phyloP scores from a whole-genome alignment of 2,113 vertebrate species.

The Cettia cetti region DNA sequence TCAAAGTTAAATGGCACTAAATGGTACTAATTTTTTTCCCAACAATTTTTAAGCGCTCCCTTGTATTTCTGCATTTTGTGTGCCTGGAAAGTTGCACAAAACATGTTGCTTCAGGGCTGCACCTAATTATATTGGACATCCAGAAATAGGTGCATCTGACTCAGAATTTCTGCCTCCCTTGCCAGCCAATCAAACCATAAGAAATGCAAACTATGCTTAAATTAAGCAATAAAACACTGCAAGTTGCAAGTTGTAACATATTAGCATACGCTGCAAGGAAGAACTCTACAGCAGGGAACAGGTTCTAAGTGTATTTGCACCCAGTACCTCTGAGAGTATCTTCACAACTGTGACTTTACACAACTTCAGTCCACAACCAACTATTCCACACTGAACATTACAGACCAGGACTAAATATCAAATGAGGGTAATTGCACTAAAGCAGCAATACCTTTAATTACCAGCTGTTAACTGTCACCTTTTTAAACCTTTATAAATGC shows the following conservation, averaged over 20 bases:
- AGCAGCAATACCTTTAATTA: neutral
- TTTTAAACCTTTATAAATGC: neutral
- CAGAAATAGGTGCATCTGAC: slow-evolving; percentile 65
- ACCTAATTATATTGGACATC: slow-evolving; percentile 15
- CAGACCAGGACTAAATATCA: neutral
- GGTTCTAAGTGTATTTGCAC: neutral
- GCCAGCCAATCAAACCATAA: slow-evolving; percentile 56
- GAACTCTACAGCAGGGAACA: neutral
- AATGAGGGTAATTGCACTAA: neutral
- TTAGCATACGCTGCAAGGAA: neutral
- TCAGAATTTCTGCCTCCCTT: slow-evolving; percentile 60
- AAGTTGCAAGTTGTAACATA: slow-evolving; percentile 23
- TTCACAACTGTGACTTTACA: neutral
- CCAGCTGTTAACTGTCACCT: neutral
- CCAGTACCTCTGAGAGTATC: neutral
- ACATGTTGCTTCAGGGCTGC: slow-evolving; percentile 37
- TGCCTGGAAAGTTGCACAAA: slow-evolving; percentile 41
- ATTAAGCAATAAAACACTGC: slow-evolving; percentile 48
- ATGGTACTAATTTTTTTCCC: neutral
- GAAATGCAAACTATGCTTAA: slow-evolving; percentile 36
- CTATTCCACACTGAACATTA: neutral
- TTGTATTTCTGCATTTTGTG: neutral
- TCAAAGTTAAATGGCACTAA: neutral
- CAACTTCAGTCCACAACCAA: neutral
- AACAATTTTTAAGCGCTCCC: neutral